Conservation (phyloP, 2,888 invertebrate species). For the Eumerus sabulonum region DNA sequence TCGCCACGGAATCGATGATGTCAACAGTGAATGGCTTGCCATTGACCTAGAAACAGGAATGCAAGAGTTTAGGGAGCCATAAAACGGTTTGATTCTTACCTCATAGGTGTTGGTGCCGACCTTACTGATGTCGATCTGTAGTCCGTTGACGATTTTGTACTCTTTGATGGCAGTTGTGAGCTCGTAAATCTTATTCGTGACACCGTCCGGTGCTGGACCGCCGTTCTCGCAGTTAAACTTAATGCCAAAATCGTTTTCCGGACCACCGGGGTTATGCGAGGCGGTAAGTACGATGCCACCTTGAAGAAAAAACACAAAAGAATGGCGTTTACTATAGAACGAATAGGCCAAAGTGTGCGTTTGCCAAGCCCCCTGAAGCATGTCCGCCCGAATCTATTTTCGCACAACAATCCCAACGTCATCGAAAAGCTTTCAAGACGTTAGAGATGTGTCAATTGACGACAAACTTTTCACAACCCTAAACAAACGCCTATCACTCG, state of each 20-base stretch:
- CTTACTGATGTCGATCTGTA: constrained; percentile 87
- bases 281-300: constrained; percentile 99
- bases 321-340: background rate
- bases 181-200: constrained; percentile 93
- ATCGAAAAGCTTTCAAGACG: background rate
- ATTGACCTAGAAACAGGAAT: constrained; percentile 81
- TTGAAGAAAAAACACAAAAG: constrained; percentile 73
- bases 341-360: background rate
- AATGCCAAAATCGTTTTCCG: constrained; percentile 98
- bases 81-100: constrained; percentile 65
- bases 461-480: too few species aligned
- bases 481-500: background rate
- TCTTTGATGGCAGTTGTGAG: constrained; percentile 87
- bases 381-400: constrained; percentile 9
- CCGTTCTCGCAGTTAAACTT: constrained; percentile 99
- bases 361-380: constrained; percentile 10
- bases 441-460: background rate
- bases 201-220: constrained; percentile 95
- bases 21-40: constrained; percentile 88
- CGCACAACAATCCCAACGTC: background rate
- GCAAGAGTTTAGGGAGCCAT: background rate
- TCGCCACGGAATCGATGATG: constrained; percentile 93
- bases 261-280: constrained; percentile 99
- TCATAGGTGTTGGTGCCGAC: constrained; percentile 84
- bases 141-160: constrained; percentile 89